Evolutionary conservation across 1,140 invertebrate species (phyloP), one percentile per base, ranked within the genome.

Genomic region (Hylaeus volcanicus): DNA sequence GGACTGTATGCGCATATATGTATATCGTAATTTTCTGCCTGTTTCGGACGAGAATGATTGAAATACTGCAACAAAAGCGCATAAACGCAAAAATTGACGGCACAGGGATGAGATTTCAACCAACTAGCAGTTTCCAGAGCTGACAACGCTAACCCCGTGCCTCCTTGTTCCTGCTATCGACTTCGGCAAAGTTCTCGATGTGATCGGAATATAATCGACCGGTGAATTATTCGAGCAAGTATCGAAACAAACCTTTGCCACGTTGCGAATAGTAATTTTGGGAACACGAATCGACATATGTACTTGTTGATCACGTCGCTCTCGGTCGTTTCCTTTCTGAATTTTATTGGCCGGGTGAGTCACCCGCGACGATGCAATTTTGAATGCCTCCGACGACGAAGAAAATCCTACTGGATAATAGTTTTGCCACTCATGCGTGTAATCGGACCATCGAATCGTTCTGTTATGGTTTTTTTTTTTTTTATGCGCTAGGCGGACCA

Each of bases 151-250:
- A 75, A 66, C 74, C 68, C 45, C 64, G 14, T 37, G 51, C 45
- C 63, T 60, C 71, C 71, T 53, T 51, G 51, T 51, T 51, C 51
- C 8, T 8, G 11, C 51, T 51, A 51, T 51, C 53, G 53, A 71
- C n/a, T 60, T 55, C 74, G 58, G n/a, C 74, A 26, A 75, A 86
- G 60, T 86, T 86, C 45, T 65, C 85, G 75, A 65, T 86, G 85
- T 86, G 85, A 86, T 86, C 84, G 81, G 85, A 86, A 86, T 86
- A 86, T 82, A 79, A 86, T 86, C 83, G 79, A 64, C 64, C 5
- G 45, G 71, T 56, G 60, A 83, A 86, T 86, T 86, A 85, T 72
- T 73, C 72, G 68, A 58, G 53, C 51, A 53, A 75, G 55, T 81
- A 51, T 66, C 53, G 71, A 2, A 51, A n/a, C 51, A 8, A 73